A percentile compares a stretch with the other conserved stretches of the same genome.
These are phyloP conservation scores for Aradus depressus DNA, from an alignment of 2,888 invertebrate genomes.

Conservation along the genomic window DNA sequence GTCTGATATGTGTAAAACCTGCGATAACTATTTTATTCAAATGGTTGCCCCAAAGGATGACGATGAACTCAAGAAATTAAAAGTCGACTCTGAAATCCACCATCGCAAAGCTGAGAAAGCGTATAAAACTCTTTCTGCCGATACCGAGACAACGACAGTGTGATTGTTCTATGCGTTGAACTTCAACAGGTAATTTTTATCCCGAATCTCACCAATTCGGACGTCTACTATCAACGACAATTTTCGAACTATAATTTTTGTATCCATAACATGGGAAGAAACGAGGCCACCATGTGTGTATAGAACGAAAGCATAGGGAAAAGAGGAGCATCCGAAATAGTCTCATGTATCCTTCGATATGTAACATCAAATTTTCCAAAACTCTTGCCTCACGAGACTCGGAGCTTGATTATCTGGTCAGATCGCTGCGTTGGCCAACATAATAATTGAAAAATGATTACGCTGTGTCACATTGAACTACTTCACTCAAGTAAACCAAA, in stretches of 20 bases:
- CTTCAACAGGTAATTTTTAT: constrained; percentile 16
- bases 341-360: constrained; percentile 25
- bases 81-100: constrained; percentile 11
- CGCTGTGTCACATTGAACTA: constrained; percentile 17
- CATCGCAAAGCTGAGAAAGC: constrained; percentile 18
- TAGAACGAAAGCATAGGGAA: constrained; percentile 26
- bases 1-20: constrained; percentile 19
- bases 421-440: constrained; percentile 29
- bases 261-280: constrained; percentile 16
- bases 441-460: constrained; percentile 27
- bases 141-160: constrained; percentile 2
- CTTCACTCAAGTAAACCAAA: constrained; percentile 28
- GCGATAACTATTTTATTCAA: constrained; percentile 17
- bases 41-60: constrained; percentile 13
- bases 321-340: constrained; percentile 23
- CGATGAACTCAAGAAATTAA: constrained; percentile 7
- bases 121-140: constrained; percentile 11
- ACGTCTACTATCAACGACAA: constrained; percentile 13
- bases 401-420: constrained; percentile 27
- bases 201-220: constrained; percentile 15
- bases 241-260: constrained; percentile 17
- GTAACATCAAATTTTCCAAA: constrained; percentile 18
- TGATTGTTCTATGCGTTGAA: constrained; percentile 17
- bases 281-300: constrained; percentile 21
- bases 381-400: constrained; percentile 15